These are phyloP conservation scores for Argyrosomus regius DNA, from an alignment of 2,797 vertebrate genomes.

Conservation along the genomic window DNA sequence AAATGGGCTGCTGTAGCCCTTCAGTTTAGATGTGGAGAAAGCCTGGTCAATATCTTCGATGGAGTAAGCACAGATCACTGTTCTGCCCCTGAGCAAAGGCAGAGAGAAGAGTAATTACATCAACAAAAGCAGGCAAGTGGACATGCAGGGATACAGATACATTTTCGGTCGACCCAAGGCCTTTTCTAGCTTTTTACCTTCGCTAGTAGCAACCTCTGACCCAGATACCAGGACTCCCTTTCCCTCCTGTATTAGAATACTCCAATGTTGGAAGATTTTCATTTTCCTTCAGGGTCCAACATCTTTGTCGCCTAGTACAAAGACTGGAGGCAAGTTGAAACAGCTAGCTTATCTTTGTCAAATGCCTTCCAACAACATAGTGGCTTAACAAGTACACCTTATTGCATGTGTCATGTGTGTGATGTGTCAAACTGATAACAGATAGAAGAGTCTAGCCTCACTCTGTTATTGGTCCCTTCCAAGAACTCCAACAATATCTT, in stretches of 20 bases:
- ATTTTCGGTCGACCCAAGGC: neutral
- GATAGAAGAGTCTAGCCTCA: too few relatives aligned
- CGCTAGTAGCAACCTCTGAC: neutral
- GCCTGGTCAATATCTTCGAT: constrained; percentile 84
- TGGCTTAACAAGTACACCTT: too few relatives aligned
- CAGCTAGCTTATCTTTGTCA: neutral
- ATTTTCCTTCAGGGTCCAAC: neutral
- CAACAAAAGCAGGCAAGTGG: neutral
- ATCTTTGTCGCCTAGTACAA: neutral
- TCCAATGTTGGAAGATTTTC: neutral
- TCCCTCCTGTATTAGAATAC: neutral
- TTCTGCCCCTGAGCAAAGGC: constrained; percentile 81
- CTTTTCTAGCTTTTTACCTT: neutral
- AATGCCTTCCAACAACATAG: too few relatives aligned
- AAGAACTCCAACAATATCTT: too few relatives aligned
- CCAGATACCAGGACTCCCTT: neutral
- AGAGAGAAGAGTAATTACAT: constrained; percentile 15
- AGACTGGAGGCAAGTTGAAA: neutral
- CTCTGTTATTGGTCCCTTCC: too few relatives aligned
- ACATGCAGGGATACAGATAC: neutral
- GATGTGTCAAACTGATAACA: too few relatives aligned
- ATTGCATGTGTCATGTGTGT: too few relatives aligned
- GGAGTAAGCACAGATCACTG: constrained; percentile 89
- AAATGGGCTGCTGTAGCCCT: constrained; percentile 80
- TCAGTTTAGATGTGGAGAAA: constrained; percentile 86